Evolutionary conservation across 1,140 invertebrate genomes (phyloP).

Genomic region (Agraylea sexmaculata): DNA sequence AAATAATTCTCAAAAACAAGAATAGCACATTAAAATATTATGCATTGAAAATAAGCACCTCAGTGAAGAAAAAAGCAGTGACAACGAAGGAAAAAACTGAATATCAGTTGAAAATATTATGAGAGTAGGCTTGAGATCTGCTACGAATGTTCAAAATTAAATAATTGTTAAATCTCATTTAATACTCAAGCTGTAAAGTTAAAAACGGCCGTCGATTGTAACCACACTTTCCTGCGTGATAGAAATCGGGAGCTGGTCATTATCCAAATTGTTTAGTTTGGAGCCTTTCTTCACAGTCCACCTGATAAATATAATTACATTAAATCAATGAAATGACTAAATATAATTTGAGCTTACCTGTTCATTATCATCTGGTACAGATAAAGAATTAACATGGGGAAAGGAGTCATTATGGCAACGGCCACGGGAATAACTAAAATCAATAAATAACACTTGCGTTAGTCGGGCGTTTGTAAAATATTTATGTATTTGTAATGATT

Average conservation of each 20-base stretch:
- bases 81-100: too few species aligned
- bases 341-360: slow-evolving; percentile 29
- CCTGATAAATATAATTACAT: background rate
- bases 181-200: background rate
- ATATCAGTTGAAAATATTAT: too few species aligned
- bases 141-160: too few species aligned
- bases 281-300: too few species aligned
- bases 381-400: slow-evolving; percentile 60
- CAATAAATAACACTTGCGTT: slow-evolving; percentile 16
- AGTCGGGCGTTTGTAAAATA: slow-evolving; percentile 2
- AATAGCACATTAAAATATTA: too few species aligned
- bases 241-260: too few species aligned
- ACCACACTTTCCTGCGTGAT: too few species aligned
- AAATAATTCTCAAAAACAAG: too few species aligned
- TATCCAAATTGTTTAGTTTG: too few species aligned
- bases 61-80: too few species aligned
- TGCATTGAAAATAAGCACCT: too few species aligned
- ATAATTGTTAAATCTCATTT: background rate
- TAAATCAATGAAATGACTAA: background rate
- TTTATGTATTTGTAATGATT: slow-evolving; percentile 8
- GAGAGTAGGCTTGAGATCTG: too few species aligned
- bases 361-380: slow-evolving; percentile 38
- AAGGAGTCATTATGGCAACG: slow-evolving; percentile 85
- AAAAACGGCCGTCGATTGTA: background rate
- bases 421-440: slow-evolving; percentile 70